phyloP scores from a whole-genome alignment of 2,113 vertebrate species.

The Gymnorhina tibicen region DNA sequence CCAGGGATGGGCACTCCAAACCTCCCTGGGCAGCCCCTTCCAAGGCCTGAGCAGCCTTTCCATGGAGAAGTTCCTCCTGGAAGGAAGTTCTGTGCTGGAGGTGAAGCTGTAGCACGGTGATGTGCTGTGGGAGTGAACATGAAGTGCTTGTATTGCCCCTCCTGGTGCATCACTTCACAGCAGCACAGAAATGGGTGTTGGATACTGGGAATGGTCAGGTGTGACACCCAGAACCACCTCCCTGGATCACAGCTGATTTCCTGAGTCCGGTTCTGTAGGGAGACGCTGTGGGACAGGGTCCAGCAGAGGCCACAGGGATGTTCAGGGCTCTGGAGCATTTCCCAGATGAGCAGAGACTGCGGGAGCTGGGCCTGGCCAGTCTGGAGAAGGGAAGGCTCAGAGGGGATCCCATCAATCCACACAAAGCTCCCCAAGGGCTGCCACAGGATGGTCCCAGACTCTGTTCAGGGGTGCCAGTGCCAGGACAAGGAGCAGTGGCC shows the following conservation, averaged over 20 bases:
- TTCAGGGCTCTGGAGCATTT: neutral
- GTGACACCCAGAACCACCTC: fast-evolving
- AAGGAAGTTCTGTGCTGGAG: neutral
- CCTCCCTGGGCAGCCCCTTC: neutral
- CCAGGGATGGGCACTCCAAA: neutral
- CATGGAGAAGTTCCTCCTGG: neutral
- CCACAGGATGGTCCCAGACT: neutral
- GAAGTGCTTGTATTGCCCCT: neutral
- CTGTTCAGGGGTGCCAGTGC: neutral
- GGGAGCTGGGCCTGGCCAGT: neutral
- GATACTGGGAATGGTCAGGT: too few species aligned
- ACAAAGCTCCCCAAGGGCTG: neutral
- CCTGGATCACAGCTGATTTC: neutral
- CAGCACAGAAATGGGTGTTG: fast-evolving
- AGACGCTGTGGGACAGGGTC: neutral
- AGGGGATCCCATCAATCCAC: neutral
- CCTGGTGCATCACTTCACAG: neutral
- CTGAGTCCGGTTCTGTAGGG: fast-evolving
- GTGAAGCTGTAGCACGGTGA: neutral
- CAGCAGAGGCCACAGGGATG: neutral
- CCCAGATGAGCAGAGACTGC: neutral
- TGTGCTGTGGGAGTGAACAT: too few species aligned
- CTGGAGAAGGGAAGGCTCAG: neutral
- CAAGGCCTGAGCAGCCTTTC: neutral
- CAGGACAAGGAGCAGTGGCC: neutral